Evolutionary conservation across 2,888 invertebrate genomes (phyloP).

Genomic region (Andrena bicolor): DNA sequence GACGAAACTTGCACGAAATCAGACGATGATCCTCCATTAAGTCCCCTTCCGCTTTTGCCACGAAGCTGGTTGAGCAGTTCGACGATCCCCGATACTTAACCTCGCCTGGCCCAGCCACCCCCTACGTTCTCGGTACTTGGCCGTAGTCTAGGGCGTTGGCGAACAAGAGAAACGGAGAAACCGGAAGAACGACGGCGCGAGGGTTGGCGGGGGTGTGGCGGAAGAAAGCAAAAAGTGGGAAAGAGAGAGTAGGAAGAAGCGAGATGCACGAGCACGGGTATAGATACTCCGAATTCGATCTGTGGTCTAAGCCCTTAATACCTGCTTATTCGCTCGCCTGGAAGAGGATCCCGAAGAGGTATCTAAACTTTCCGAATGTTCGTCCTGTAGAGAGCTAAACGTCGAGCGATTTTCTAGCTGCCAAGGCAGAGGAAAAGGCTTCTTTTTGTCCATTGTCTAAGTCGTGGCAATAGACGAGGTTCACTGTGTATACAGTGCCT

Average conservation of each 20-base stretch:
- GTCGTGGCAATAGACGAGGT: constrained; percentile 44
- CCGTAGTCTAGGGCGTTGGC: constrained; percentile 55
- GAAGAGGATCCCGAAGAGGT: constrained; percentile 75
- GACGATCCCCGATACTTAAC: constrained; percentile 71
- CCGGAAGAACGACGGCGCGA: neutral
- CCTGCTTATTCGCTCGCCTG: constrained; percentile 79
- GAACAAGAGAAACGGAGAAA: neutral
- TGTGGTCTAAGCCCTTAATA: constrained; percentile 79
- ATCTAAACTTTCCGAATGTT: constrained; percentile 78
- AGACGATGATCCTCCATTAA: constrained; percentile 73
- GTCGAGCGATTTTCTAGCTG: constrained; percentile 67
- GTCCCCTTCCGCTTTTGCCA: constrained; percentile 60
- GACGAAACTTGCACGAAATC: constrained; percentile 61
- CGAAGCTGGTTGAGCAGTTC: constrained; percentile 64
- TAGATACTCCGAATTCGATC: constrained; percentile 73
- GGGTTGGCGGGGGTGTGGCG: constrained; percentile 1
- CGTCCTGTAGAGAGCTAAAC: constrained; percentile 70
- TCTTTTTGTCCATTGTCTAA: constrained; percentile 67
- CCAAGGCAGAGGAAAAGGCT: constrained; percentile 53
- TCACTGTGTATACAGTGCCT: neutral
- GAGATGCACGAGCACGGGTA: constrained; percentile 63
- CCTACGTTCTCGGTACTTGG: constrained; percentile 39
- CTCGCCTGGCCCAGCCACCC: constrained; percentile 47
- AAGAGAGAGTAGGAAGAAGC: constrained; percentile 37
- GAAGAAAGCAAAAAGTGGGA: constrained; percentile 16